Evolutionary conservation across 2,113 vertebrate species (phyloP), one percentile per base, ranked within the genome.

Genomic region (Conger conger): DNA sequence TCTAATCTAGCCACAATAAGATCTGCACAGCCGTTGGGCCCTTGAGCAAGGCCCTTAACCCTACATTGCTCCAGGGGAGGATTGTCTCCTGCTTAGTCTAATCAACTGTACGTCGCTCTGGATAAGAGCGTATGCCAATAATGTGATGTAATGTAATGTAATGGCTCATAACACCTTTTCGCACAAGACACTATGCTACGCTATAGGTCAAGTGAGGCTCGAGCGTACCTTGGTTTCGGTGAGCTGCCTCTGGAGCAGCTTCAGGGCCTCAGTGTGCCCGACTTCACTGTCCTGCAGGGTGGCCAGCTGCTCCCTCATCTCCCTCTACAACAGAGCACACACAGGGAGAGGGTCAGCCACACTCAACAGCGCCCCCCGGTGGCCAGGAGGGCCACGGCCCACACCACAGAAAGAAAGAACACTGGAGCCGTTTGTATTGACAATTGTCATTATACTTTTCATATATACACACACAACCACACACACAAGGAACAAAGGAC

Each of bases 291-390:
- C 97, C 94, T 99, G 98, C 89, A 99, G 95, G 23, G 95, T 95
- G 85, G 96, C 95, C 85, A 99, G 97, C 93, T 99, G 98, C 88
- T 99, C 98, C 92, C 96, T 98, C 94, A 99, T 96, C 91, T 99
- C 98, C 85, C 98, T 96, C 98, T 99, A 95, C 33, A 94, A 88
- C 81, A 90, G 87, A 93, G 78, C 42, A 80, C 38, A 80, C 37
- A 30, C 20, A 30, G 27, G 40, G 1, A 27, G 45, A 27, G 27
- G 57, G 20, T 63, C 57, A 63, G 18, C 57, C 57, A 20, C 57
- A 63, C 20, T 0, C 68, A 30, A 42, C 0, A 4, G 30, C 0
- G 11, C 50, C 45, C 80, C 50, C 80, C 23, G 36, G 16, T 78
- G 76, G 0, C 36, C 36, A 20, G 36, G 35, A 78, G n/a, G 68